These are phyloP conservation scores for Cyphomyrmex costatus DNA, from an alignment of 1,140 invertebrate genomes.

Conservation along the genomic window DNA sequence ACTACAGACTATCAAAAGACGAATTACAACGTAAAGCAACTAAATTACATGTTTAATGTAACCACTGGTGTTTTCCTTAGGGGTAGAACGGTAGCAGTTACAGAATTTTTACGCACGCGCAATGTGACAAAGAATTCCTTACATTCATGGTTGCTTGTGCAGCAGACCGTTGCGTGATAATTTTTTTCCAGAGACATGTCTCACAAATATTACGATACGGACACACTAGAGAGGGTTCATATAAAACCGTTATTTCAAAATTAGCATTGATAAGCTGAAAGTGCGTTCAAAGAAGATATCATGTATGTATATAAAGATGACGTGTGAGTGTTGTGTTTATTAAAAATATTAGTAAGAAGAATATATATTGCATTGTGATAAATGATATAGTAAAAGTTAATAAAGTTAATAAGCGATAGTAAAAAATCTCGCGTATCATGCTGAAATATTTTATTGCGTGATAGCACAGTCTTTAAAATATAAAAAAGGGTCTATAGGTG, in stretches of 20 bases:
- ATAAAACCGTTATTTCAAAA: neutral
- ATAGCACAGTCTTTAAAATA: slow-evolving; percentile 16
- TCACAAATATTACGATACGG: neutral
- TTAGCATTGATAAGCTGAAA: neutral
- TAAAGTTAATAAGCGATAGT: neutral
- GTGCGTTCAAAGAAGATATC: neutral
- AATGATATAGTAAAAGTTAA: neutral
- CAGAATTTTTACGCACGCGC: slow-evolving; percentile 22
- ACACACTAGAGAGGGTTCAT: neutral
- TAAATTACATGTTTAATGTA: slow-evolving; percentile 35
- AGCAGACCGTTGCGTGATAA: neutral
- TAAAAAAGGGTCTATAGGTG: neutral
- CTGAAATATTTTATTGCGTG: slow-evolving; percentile 18
- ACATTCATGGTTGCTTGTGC: neutral
- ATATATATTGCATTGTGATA: neutral
- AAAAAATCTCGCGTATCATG: neutral
- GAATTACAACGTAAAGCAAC: slow-evolving; percentile 14
- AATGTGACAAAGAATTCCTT: neutral
- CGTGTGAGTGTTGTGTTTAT: neutral
- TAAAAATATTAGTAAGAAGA: neutral
- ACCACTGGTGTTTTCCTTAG: neutral
- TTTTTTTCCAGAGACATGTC: neutral
- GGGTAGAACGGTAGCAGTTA: neutral
- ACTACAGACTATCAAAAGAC: neutral
- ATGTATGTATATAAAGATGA: neutral